Evolutionary conservation across 1,140 invertebrate genomes (phyloP), one percentile per base, ranked within the genome.

Genomic region (Riptortus pedestris): DNA sequence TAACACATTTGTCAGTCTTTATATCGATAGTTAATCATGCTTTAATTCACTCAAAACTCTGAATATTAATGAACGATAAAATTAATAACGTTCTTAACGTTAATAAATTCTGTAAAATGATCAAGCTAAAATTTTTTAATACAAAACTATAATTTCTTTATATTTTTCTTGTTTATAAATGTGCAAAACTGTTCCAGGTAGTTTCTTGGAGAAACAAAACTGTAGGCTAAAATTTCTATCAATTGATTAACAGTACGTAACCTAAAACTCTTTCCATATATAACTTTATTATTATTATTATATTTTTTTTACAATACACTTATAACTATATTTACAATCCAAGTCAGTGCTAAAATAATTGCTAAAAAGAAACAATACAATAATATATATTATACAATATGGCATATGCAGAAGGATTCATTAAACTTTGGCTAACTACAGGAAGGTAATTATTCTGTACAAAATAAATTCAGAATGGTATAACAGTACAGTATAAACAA

Each of bases 401-500:
- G 31, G 31, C 51, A 55, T 55, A 26, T 55, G 51, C 24, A 55
- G 51, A 55, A 55, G 51, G 31, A 38, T 38, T 38, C 31, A 38
- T 38, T 38, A 38, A 47, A 55, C 51, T 55, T 55, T 55, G 51
- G 51, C 51, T 55, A 55, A 55, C 51, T 55, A 55, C 51, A 55
- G 51, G 14, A 55, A 55, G 24, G 22, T 55, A 55, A 24, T 24
- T 24, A 24, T 20, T 55, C 14, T 9, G 24, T 24, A 55, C 51
- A 55, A 24, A 55, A 18, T 55, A 55, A n/a, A 55, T 55, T 2
- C 14, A 24, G 22, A 24, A 55, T 55, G 51, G 51, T 55, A 55
- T 55, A 55, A 55, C n/a, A n/a, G n/a, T n/a, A n/a, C n/a, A n/a
- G n/a, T n/a, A n/a, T n/a, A n/a, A n/a, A n/a, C n/a, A n/a, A n/a